Conservation (phyloP, 2,888 invertebrate genomes). For the Pollenia labialis region DNA sequence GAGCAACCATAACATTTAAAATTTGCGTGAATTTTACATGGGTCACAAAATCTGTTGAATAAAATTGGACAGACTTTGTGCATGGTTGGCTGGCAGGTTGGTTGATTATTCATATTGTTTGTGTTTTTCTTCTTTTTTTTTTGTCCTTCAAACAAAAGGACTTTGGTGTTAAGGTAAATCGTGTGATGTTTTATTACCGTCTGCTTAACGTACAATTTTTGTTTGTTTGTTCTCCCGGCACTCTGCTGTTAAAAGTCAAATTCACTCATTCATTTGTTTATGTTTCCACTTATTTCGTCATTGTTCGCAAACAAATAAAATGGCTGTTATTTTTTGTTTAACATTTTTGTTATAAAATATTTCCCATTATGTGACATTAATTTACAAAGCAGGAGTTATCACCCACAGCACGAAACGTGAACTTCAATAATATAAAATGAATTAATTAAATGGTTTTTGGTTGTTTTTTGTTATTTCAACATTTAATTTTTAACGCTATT, state of each 20-base stretch:
- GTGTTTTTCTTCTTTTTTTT: no score
- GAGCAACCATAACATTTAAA: constrained; percentile 43
- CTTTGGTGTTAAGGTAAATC: constrained; percentile 35
- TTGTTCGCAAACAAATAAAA: constrained; percentile 39
- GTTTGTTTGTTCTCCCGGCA: background rate
- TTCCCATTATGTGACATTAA: constrained; percentile 43
- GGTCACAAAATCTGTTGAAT: constrained; percentile 55
- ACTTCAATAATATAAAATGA: constrained; percentile 4
- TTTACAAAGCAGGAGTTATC: constrained; percentile 40
- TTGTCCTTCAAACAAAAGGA: constrained; percentile 29
- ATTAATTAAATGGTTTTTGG: constrained; percentile 16
- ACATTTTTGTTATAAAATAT: constrained; percentile 16
- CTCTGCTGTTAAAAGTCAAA: constrained; percentile 16
- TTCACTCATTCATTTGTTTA: constrained; percentile 37
- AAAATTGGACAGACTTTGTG: constrained; percentile 16
- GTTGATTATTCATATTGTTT: background rate
- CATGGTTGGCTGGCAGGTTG: background rate
- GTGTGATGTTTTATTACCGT: constrained; percentile 38
- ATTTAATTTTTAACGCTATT: background rate
- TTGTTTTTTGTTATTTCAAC: background rate
- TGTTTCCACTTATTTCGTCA: constrained; percentile 29
- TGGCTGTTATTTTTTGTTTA: background rate
- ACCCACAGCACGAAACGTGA: background rate
- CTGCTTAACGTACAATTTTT: constrained; percentile 32
- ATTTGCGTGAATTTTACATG: constrained; percentile 58